A percentile compares a stretch with the other conserved stretches of the same genome.
Evolutionary conservation across 2,797 vertebrate species (phyloP).

Genomic region (Intellagama lesueurii): DNA sequence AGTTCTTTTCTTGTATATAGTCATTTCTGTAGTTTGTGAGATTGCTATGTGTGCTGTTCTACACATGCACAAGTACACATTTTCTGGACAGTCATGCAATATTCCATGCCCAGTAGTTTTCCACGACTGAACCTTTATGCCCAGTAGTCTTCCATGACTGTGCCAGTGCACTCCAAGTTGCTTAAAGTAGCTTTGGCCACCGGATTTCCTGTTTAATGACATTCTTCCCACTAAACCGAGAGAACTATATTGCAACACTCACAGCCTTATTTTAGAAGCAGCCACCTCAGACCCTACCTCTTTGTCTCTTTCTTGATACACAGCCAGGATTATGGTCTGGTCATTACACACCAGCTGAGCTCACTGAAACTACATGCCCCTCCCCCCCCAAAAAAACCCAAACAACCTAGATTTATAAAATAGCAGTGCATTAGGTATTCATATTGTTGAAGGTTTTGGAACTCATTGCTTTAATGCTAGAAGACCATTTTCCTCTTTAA

Average conservation of each 20-base stretch:
- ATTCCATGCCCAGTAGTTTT: neutral
- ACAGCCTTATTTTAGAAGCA: neutral
- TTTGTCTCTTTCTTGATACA: constrained; percentile 11
- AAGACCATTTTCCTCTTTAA: neutral
- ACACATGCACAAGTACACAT: neutral
- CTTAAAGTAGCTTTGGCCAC: constrained; percentile 9
- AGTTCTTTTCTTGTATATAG: neutral
- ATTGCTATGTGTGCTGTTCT: neutral
- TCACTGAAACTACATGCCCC: neutral
- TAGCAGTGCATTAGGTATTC: neutral
- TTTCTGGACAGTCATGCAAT: neutral
- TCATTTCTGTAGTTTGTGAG: neutral
- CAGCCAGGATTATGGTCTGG: neutral
- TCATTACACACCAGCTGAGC: neutral
- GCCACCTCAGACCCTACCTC: neutral
- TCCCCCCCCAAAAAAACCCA: neutral
- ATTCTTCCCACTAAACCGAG: constrained; percentile 7
- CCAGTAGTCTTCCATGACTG: constrained; percentile 4
- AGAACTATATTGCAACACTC: neutral
- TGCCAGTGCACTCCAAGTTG: neutral
- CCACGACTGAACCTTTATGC: neutral
- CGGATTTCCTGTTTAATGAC: constrained; percentile 1
- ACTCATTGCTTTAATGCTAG: neutral
- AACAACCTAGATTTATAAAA: neutral
- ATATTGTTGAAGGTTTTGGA: neutral